Base-by-base conservation (phyloP, 2,113 vertebrate species). In the Eclectus roratus region DNA sequence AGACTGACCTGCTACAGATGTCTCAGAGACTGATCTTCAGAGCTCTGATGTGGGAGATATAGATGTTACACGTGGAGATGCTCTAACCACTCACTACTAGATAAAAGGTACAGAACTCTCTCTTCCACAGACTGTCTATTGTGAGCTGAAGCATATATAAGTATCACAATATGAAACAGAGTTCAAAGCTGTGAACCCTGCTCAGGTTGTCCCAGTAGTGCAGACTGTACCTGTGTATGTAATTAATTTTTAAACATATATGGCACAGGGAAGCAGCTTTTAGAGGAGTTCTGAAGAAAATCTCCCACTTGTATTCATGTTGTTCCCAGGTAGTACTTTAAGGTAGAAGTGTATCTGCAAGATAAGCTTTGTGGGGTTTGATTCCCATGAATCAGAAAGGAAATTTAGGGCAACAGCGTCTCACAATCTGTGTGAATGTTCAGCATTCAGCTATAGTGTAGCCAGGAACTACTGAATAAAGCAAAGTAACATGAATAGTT, bases 31-130 rank as follows among this genome's bases (percentile, higher is more conserved):
- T 58, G 69, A 78, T 86, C 46, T 91, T 96, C 69, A 93, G 7
- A 88, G 53, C 28, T 88, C 73, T 85, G 29, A 53, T 43, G 70
- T 0, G 1, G 52, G 53, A 53, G 44, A n/a, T 37, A 69, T 1
- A 80, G 58, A 68, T 72, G 29, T 86, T 86, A 88, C 41, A 66
- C 16, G 39, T 90, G 74, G 52, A 82, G 71, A 41, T 80, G 47
- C n/a, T 60, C 43, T 70, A 91, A 60, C 46, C 39, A 81, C 64
- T 70, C 70, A 47, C 47, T n/a, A 68, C 23, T 55, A 81, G 65
- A 87, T 73, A 47, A 95, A 96, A 95, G 50, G 6, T 63, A 84
- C 6, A 88, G 80, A 88, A 68, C 31, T 94, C 72, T 73, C 41
- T 82, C 39, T 94, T 86, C 35, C 11, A 12, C 44, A 56, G 68